phyloP scores from a whole-genome alignment of 2,888 invertebrate genomes.

The Tolmerus cingulatus region DNA sequence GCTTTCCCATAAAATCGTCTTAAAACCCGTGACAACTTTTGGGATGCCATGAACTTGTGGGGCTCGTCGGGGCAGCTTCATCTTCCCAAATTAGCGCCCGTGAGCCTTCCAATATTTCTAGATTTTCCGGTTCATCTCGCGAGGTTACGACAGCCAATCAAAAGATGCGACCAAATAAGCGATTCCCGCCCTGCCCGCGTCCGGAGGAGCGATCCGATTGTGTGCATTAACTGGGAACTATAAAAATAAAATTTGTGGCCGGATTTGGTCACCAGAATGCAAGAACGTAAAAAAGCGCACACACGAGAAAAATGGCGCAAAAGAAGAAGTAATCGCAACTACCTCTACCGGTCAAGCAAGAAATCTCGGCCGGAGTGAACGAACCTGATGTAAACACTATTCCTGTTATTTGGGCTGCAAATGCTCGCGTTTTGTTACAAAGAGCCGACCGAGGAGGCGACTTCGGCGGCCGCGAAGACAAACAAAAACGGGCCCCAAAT shows the following conservation, averaged over 20 bases:
- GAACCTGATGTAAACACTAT: conserved; percentile 47
- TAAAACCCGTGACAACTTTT: neutral
- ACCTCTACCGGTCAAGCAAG: conserved; percentile 46
- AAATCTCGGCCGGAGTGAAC: conserved; percentile 42
- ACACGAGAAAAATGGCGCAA: conserved; percentile 6
- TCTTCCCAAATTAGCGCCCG: neutral
- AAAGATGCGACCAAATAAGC: neutral
- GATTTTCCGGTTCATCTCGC: neutral
- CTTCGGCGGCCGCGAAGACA: neutral
- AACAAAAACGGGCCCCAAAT: conserved; percentile 25
- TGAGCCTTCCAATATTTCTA: neutral
- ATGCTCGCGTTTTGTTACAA: conserved; percentile 4
- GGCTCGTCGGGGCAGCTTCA: neutral
- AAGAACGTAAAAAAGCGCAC: conserved; percentile 42
- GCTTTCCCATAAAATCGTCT: neutral
- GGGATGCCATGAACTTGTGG: neutral
- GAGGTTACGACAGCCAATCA: neutral
- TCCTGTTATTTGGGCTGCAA: conserved; percentile 45
- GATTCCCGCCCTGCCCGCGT: neutral
- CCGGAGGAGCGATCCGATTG: neutral
- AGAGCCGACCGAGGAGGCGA: neutral
- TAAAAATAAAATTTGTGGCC: conserved; percentile 47
- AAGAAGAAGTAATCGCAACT: conserved; percentile 24
- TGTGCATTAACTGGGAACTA: neutral
- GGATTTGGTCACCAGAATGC: conserved; percentile 46